Conservation (phyloP, 2,888 invertebrate species). For the Agrilus cyanescens region DNA sequence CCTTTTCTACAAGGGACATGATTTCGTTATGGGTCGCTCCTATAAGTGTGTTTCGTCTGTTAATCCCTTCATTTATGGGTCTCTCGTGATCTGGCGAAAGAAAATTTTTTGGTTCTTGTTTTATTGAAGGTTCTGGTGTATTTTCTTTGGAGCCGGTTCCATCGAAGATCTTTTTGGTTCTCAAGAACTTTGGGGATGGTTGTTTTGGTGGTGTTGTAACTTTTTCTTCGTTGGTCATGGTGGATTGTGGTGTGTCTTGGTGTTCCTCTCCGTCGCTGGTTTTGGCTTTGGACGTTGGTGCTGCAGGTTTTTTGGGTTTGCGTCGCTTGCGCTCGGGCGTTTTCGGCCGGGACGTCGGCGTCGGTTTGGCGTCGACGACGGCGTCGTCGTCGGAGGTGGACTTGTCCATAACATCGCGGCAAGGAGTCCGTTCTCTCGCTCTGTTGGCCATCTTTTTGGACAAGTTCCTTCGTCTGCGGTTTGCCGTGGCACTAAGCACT, state of each 20-base stretch:
- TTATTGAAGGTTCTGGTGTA: slow-evolving; percentile 7
- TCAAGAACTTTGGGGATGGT: too few species aligned
- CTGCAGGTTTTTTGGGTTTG: slow-evolving; percentile 13
- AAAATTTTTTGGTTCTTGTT: slow-evolving; percentile 1
- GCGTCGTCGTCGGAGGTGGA: slow-evolving; percentile 32
- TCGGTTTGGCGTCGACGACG: slow-evolving; percentile 9
- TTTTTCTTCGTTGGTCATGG: slow-evolving; percentile 6
- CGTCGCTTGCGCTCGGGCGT: slow-evolving; percentile 28
- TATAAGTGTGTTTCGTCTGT: slow-evolving; percentile 9
- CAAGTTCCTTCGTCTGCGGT: slow-evolving; percentile 48
- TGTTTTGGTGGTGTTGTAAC: neutral
- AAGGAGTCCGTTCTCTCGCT: slow-evolving; percentile 52
- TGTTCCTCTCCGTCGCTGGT: slow-evolving; percentile 4
- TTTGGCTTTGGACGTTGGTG: slow-evolving; percentile 10
- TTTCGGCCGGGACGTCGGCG: slow-evolving; percentile 18
- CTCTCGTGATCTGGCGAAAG: slow-evolving; percentile 6
- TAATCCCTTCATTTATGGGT: slow-evolving; percentile 2
- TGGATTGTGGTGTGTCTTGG: slow-evolving; percentile 4
- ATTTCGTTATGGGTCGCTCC: slow-evolving; percentile 27
- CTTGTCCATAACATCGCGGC: slow-evolving; percentile 32
- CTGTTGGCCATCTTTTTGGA: slow-evolving; percentile 44
- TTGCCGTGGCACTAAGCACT: slow-evolving; percentile 41
- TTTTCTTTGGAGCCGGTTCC: slow-evolving; percentile 12
- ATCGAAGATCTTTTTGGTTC: too few species aligned
- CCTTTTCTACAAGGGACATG: slow-evolving; percentile 26